phyloP scores from a whole-genome alignment of 1,140 invertebrate genomes.

The Apis mellifera region Amel_HAv3.1 CM009932.2:7038001-7038500 shows the following conservation, averaged over 20 bases:
- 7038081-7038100: too few species aligned
- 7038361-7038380: constrained; percentile 32
- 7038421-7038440: constrained; percentile 48
- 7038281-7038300: background rate
- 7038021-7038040: too few species aligned
- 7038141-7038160: constrained; percentile 3
- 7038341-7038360: constrained; percentile 2
- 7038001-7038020: too few species aligned
- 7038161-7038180: constrained; percentile 39
- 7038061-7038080: too few species aligned
- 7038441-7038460: constrained; percentile 57
- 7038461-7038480: constrained; percentile 55
- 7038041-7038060: too few species aligned
- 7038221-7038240: background rate
- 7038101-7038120: too few species aligned
- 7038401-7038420: constrained; percentile 47
- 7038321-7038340: too few species aligned
- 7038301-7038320: background rate
- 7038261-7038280: background rate
- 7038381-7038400: constrained; percentile 45
- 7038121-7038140: too few species aligned
- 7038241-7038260: constrained; percentile 33
- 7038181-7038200: background rate
- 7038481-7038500: constrained; percentile 9
- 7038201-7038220: background rate